Conservation (phyloP, 2,797 vertebrate species). For the Paguma larvata region DNA sequence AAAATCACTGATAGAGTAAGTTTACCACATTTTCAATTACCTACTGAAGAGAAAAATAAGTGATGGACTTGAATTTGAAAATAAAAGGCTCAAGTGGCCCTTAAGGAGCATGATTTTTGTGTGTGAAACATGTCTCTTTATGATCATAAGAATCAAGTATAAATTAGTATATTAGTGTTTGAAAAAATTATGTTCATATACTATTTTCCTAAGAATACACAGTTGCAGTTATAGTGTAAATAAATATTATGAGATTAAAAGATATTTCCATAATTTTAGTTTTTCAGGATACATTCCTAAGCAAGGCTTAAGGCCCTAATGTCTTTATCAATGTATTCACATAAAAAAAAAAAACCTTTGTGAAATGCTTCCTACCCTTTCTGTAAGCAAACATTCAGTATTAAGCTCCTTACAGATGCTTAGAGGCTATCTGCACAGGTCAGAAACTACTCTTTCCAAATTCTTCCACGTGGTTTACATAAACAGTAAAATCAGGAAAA, state of each 20-base stretch:
- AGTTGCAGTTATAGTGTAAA: background rate
- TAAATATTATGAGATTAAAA: background rate
- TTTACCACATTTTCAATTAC: background rate
- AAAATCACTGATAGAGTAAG: background rate
- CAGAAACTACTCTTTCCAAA: background rate
- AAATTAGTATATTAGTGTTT: background rate
- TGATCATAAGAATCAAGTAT: background rate
- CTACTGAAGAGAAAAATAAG: background rate
- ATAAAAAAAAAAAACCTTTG: background rate
- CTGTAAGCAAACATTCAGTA: background rate
- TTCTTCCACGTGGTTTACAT: background rate
- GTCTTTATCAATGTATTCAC: background rate
- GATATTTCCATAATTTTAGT: background rate
- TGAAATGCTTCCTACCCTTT: background rate
- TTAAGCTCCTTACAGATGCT: background rate
- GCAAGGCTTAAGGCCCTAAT: background rate
- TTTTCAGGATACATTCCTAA: background rate
- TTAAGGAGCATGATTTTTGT: background rate
- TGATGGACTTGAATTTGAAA: background rate
- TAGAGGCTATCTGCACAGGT: background rate
- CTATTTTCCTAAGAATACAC: background rate
- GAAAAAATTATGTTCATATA: background rate
- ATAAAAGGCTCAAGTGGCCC: background rate
- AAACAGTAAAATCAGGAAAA: background rate
- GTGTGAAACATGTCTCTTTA: background rate